Evolutionary conservation across 2,888 invertebrate species (phyloP), one percentile per base, ranked within the genome.

Genomic region (Arctia plantaginis): DNA sequence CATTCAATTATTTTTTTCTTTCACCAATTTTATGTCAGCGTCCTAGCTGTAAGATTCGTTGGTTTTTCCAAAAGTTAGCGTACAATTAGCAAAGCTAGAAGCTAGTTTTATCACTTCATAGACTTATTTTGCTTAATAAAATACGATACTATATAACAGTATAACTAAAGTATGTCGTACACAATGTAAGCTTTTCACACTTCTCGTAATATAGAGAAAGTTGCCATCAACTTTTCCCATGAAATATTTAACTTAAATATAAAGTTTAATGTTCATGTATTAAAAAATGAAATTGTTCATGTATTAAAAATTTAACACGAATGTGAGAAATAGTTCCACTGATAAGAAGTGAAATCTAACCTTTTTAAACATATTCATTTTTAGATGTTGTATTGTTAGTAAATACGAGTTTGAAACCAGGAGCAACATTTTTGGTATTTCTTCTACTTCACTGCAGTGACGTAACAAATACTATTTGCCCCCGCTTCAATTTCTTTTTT

Each of bases 121-220:
- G 4, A 20, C 23, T 51, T 51, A 20, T 47, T 23, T n/a, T 39
- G 3, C 66, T 27, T 41, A 27, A 39, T 23, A 18, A 67, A 44
- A 44, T 47, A 67, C 12, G 20, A 20, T 47, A 15, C 27, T 67
- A 67, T 20, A 20, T 27, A 44, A 66, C 41, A 66, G 30, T 68
- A n/a, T 55, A 69, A 55, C 55, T n/a, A 10, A 35, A 27, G 55
- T 13, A 47, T 51, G 4, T 59, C 27, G 59, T 59, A 30, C 27
- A 27, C 27, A 59, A 20, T 59, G 15, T 69, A 59, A 67, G 47
- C 30, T 30, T n/a, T 59, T 7, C 39, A 51, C 55, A 55, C 55
- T 39, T 59, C 69, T 69, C 69, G 39, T 59, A 69, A 69, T 18
- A 55, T 59, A 69, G 55, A 69, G 69, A 69, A 69, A 69, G 55